Evolutionary conservation across 2,888 invertebrate genomes (phyloP).

Genomic region (Mimas tiliae): DNA sequence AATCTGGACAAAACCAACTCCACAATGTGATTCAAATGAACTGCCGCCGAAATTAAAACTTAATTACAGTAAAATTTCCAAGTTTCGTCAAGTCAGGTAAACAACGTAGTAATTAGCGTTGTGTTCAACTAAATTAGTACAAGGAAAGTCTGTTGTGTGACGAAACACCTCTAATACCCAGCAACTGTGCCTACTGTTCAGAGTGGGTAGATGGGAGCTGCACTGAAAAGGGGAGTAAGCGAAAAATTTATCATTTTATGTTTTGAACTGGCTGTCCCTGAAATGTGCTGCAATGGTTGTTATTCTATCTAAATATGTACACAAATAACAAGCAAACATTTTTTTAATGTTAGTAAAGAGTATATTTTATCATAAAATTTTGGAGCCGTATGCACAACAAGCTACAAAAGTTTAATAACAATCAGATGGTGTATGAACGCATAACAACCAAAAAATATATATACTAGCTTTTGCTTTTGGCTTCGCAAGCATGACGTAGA

Average conservation of each 20-base stretch:
- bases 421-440: too few species aligned
- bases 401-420: too few species aligned
- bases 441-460: too few species aligned
- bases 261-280: too few species aligned
- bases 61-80: slow-evolving; percentile 16
- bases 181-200: slow-evolving; percentile 34
- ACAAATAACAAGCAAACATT: too few species aligned
- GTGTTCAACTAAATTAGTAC: slow-evolving; percentile 38
- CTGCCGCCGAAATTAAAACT: neutral
- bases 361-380: too few species aligned
- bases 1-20: neutral
- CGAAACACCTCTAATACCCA: slow-evolving; percentile 39
- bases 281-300: too few species aligned
- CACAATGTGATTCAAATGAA: neutral
- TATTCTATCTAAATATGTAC: too few species aligned
- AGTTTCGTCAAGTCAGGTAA: slow-evolving; percentile 26
- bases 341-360: too few species aligned
- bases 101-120: slow-evolving; percentile 26
- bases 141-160: slow-evolving; percentile 36
- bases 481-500: too few species aligned
- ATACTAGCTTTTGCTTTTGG: too few species aligned
- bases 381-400: too few species aligned
- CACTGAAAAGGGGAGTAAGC: slow-evolving; percentile 26
- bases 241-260: neutral
- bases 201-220: slow-evolving; percentile 22